A percentile compares a stretch with the other conserved stretches of the same genome.
phyloP scores from a whole-genome alignment of 2,888 invertebrate species.

The Lithophane socia region DNA sequence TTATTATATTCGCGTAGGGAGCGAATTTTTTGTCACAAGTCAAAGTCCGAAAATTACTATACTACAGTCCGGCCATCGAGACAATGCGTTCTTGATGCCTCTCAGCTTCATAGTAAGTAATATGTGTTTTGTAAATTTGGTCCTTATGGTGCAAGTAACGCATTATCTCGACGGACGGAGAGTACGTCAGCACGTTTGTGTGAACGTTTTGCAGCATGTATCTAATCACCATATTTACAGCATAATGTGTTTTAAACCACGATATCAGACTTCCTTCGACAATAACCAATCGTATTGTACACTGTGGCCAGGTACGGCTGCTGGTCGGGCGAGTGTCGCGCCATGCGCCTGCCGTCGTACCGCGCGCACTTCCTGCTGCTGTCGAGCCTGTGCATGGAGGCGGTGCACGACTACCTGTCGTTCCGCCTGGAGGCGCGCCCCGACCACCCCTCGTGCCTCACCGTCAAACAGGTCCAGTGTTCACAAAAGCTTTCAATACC shows the following conservation, averaged over 20 bases:
- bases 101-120: too few species aligned
- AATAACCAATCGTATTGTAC: rapidly evolving
- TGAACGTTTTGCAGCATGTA: not conserved
- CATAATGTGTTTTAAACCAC: not conserved
- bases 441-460: slow-evolving; percentile 95
- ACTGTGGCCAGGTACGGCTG: slow-evolving; percentile 91
- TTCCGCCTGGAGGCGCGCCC: slow-evolving; percentile 96
- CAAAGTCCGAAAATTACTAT: not conserved
- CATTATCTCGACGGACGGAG: too few species aligned
- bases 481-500: too few species aligned
- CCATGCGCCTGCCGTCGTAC: slow-evolving; percentile 96
- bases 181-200: not conserved
- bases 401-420: slow-evolving; percentile 97
- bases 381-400: slow-evolving; percentile 95
- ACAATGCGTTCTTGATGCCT: too few species aligned
- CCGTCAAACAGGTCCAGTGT: slow-evolving; percentile 92
- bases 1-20: not conserved
- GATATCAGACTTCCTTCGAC: not conserved
- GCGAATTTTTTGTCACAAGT: not conserved
- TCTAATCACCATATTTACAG: not conserved
- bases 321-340: slow-evolving; percentile 93
- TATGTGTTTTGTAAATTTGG: too few species aligned
- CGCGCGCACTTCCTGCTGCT: slow-evolving; percentile 96
- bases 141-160: too few species aligned
- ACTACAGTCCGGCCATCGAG: too few species aligned